phyloP scores from a whole-genome alignment of 2,797 vertebrate species.

The Aulostomus chinensis region DNA sequence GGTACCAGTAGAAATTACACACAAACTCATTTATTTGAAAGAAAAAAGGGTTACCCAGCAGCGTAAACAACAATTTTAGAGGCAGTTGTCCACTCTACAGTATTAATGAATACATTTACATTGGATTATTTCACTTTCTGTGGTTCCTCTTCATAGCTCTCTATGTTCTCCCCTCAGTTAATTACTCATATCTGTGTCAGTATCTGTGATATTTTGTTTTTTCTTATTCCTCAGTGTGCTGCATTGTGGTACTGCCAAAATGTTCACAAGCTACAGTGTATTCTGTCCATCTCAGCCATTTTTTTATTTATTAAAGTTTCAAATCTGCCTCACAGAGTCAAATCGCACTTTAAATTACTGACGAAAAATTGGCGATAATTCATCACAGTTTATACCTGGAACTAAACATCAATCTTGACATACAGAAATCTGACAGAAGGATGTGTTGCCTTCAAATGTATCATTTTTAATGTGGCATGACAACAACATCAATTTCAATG shows the following conservation, averaged over 20 bases:
- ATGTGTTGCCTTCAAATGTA: too few relatives aligned
- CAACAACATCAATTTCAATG: too few relatives aligned
- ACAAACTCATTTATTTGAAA: background rate
- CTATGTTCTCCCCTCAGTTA: background rate
- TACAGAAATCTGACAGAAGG: too few relatives aligned
- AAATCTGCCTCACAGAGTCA: too few relatives aligned
- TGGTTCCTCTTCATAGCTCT: background rate
- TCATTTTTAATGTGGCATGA: too few relatives aligned
- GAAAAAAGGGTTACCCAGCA: background rate
- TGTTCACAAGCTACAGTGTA: background rate
- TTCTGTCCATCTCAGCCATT: too few relatives aligned
- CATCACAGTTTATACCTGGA: too few relatives aligned
- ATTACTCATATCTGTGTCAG: constrained; percentile 4
- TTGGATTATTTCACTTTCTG: background rate
- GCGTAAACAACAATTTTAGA: too few relatives aligned
- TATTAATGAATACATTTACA: background rate
- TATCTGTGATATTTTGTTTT: constrained; percentile 2
- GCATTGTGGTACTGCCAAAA: constrained; percentile 1
- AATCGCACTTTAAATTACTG: too few relatives aligned
- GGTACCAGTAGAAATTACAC: background rate
- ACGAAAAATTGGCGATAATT: too few relatives aligned
- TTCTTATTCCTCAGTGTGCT: background rate
- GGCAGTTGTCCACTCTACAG: background rate
- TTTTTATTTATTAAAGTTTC: too few relatives aligned
- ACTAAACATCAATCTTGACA: too few relatives aligned